Evolutionary conservation across 2,888 invertebrate genomes (phyloP).

Genomic region (Hermaeophaga mercurialis): DNA sequence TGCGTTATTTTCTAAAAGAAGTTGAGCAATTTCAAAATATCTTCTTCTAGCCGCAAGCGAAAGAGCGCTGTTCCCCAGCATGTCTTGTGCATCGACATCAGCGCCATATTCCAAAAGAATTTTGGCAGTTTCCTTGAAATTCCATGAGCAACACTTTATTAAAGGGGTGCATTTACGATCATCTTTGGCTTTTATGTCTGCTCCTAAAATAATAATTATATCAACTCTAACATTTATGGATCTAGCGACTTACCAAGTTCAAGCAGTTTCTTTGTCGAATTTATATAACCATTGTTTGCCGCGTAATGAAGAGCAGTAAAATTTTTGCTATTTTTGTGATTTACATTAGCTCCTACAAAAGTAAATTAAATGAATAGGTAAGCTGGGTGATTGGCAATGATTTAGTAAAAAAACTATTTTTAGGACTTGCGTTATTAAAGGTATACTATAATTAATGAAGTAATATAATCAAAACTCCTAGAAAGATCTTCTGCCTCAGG

Average conservation of each 20-base stretch:
- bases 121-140: slow-evolving; percentile 16
- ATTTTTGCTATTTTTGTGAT: slow-evolving; percentile 9
- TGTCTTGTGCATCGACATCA: background rate
- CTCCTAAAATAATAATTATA: slow-evolving; percentile 9
- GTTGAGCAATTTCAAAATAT: slow-evolving; percentile 1
- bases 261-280: slow-evolving; percentile 10
- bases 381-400: no score
- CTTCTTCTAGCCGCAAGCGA: background rate
- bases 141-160: slow-evolving; percentile 21
- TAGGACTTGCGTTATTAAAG: no score
- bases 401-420: no score
- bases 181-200: slow-evolving; percentile 13
- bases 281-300: slow-evolving; percentile 21
- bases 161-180: slow-evolving; percentile 19
- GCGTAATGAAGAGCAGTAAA: slow-evolving; percentile 23
- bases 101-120: slow-evolving; percentile 19
- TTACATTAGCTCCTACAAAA: slow-evolving; percentile 23
- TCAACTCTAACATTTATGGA: background rate
- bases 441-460: no score
- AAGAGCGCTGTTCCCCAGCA: background rate
- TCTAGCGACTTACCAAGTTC: slow-evolving; percentile 18
- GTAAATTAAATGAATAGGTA: background rate
- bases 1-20: slow-evolving; percentile 6
- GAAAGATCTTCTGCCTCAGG: no score
- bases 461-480: no score